Conservation (phyloP, 1,140 invertebrate species). For the Trichonephila inaurata region DNA sequence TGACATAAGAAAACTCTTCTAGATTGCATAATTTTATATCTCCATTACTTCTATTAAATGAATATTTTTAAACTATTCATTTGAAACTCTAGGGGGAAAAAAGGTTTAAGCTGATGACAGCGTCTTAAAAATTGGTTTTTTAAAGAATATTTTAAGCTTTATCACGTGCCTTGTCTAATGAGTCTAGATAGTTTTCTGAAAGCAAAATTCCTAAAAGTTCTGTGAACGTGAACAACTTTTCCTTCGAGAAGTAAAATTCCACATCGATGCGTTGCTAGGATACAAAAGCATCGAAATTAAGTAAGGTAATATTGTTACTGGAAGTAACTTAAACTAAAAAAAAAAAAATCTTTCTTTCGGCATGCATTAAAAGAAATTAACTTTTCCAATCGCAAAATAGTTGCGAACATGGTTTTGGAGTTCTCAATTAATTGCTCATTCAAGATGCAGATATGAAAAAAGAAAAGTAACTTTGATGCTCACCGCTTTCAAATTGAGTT, state of each 20-base stretch:
- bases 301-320: slow-evolving; percentile 34
- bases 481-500: slow-evolving; percentile 2
- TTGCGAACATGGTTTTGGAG: slow-evolving; percentile 4
- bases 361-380: slow-evolving; percentile 16
- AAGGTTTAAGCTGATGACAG: no score
- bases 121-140: no score
- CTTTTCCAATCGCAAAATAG: slow-evolving; percentile 46
- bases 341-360: slow-evolving; percentile 1
- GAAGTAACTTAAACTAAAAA: not conserved
- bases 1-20: no score
- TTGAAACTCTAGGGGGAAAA: no score
- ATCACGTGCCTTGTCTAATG: no score
- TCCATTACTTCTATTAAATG: no score
- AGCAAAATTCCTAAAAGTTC: slow-evolving; percentile 3
- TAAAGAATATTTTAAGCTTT: no score
- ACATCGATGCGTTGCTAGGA: not conserved
- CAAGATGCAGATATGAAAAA: not conserved
- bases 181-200: no score
- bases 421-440: slow-evolving; percentile 43
- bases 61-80: no score
- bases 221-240: slow-evolving; percentile 12
- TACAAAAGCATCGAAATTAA: slow-evolving; percentile 24
- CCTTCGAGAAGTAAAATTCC: not conserved
- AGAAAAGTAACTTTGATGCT: not conserved
- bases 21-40: no score